Evolutionary conservation across 2,113 vertebrate species (phyloP).

Genomic region (Perca fluviatilis): DNA sequence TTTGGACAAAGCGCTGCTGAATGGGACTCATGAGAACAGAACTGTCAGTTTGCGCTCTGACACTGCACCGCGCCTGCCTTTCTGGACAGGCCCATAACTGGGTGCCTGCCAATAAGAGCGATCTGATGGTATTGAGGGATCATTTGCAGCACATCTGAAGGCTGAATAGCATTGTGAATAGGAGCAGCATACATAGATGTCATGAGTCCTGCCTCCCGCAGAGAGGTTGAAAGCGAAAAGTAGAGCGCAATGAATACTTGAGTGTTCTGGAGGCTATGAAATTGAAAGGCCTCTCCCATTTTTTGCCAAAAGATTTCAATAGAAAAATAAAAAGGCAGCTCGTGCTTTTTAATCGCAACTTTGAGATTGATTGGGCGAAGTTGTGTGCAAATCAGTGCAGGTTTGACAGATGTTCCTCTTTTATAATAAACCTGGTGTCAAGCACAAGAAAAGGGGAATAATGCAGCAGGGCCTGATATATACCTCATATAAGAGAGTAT

Average conservation of each 20-base stretch:
- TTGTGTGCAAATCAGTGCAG: conserved; percentile 74
- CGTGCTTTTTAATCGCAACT: conserved; percentile 80
- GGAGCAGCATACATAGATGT: conserved; percentile 91
- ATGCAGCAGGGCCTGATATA: conserved; percentile 36
- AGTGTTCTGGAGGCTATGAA: conserved; percentile 88
- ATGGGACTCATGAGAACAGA: conserved; percentile 23
- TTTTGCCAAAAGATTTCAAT: conserved; percentile 85
- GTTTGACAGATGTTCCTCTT: conserved; percentile 73
- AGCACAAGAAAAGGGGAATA: conserved; percentile 57
- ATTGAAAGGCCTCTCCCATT: conserved; percentile 87
- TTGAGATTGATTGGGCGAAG: conserved; percentile 78
- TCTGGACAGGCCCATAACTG: conserved; percentile 68
- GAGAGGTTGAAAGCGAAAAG: conserved; percentile 89
- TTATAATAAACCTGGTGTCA: conserved; percentile 79
- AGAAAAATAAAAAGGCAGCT: conserved; percentile 70
- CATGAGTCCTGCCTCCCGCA: conserved; percentile 87
- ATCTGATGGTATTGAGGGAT: conserved; percentile 89
- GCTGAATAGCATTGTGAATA: conserved; percentile 89
- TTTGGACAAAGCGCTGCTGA: conserved; percentile 24
- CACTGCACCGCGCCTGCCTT: conserved; percentile 13
- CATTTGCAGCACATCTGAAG: conserved; percentile 89
- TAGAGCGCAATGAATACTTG: conserved; percentile 89
- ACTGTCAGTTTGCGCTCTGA: conserved; percentile 51
- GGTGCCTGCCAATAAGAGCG: conserved; percentile 84
- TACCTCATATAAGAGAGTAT: conserved; percentile 62